Base-by-base conservation (phyloP, 2,797 vertebrate species). In the Streptopelia turtur region DNA sequence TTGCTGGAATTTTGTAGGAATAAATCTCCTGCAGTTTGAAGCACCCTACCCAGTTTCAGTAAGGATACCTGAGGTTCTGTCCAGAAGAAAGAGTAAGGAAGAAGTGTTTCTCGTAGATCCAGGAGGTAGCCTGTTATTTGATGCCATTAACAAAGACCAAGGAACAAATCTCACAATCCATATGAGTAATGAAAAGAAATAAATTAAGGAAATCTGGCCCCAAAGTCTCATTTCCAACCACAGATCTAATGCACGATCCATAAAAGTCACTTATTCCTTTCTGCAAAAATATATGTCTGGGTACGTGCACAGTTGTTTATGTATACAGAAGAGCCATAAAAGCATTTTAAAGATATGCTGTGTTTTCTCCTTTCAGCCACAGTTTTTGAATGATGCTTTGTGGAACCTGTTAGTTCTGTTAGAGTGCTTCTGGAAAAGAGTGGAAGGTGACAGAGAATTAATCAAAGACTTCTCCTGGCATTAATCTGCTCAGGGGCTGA, bases 341-440 rank as follows among this genome's bases (percentile, higher is more conserved):
- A 15, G 17, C 43, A 65, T 91, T 93, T 76, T 61, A 83, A 94
- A 87, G 43, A 23, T 49, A 31, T 13, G 49, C 22, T 49, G 56
- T 2, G 0, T 60, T 92, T 64, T 74, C 20, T 66, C 25, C 27
- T 61, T 85, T 71, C 37, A 77, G 49, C 0, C 0, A 0, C 1
- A 66, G 31, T 16, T 88, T 94, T 88, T 90, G 43, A 86, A 52
- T 1, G 6, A 59, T 33, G 35, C 10, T 83, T 76, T 82, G 25
- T 37, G 31, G 53, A 84, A 79, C 10, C 43, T 85, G 24, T 20
- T 55, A 49, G 28, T 47, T 85, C n/a, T 70, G n/a, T 81, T 41
- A 65, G 16, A 82, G 37, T 45, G 39, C 25, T 90, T 66, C 65
- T 84, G 77, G 59, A 61, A 94, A 86, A 79, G 50, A 71, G 23